Evolutionary conservation across 2,113 vertebrate genomes (phyloP).

Genomic region (Pseudorectes ferrugineus): DNA sequence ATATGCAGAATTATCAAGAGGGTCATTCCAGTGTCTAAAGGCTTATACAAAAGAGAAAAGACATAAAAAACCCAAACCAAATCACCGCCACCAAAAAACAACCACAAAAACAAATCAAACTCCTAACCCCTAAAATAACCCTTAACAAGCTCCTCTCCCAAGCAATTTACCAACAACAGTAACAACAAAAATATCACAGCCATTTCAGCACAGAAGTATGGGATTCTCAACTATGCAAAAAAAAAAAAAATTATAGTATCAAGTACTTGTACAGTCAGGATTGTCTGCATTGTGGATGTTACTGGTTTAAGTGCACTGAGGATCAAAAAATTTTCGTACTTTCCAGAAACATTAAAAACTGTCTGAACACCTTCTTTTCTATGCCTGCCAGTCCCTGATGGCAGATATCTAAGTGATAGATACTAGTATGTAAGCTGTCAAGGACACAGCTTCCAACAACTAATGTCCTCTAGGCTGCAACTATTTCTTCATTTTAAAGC

Average conservation of each 20-base stretch:
- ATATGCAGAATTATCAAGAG: background rate
- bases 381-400: background rate
- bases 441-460: background rate
- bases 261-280: background rate
- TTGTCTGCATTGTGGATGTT: background rate
- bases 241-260: background rate
- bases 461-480: background rate
- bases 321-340: background rate
- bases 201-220: background rate
- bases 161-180: background rate
- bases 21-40: background rate
- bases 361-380: background rate
- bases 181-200: background rate
- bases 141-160: too few relatives aligned
- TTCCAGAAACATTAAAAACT: background rate
- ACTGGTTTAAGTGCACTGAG: background rate
- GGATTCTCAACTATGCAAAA: background rate
- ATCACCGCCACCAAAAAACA: background rate
- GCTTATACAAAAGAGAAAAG: background rate
- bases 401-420: background rate
- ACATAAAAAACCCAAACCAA: background rate
- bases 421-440: background rate
- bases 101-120: background rate
- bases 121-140: accelerated
- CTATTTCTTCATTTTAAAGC: background rate